phyloP scores from a whole-genome alignment of 2,888 invertebrate species.

The Eupithecia inturbata region DNA sequence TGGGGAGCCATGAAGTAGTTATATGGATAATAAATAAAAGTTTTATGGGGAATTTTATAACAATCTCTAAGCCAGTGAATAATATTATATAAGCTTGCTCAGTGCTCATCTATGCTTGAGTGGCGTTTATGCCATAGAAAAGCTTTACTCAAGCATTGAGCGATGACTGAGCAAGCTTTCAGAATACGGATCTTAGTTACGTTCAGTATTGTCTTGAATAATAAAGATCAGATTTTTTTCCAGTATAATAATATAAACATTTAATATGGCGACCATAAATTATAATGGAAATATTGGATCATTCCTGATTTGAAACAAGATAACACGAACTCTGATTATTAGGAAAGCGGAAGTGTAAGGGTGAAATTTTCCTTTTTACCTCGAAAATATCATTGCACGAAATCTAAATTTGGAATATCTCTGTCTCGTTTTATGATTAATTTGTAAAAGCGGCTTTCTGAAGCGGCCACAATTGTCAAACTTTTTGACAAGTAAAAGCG shows the following conservation, averaged over 20 bases:
- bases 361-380: conserved; percentile 51
- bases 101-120: no score
- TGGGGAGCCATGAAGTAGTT: background rate
- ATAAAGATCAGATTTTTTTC: background rate
- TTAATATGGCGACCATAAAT: background rate
- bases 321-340: background rate
- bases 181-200: no score
- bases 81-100: no score
- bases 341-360: conserved; percentile 4
- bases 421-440: conserved; percentile 61
- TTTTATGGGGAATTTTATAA: background rate
- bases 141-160: no score
- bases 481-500: conserved; percentile 71
- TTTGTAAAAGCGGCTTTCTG: conserved; percentile 61
- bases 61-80: background rate
- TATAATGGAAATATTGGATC: background rate
- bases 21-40: background rate
- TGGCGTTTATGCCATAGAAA: no score
- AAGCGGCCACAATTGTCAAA: conserved; percentile 66
- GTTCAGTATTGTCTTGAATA: background rate
- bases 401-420: conserved; percentile 54
- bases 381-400: conserved; percentile 61
- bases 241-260: background rate
- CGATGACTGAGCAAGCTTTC: no score
- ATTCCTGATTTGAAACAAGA: conserved; percentile 5